phyloP scores from a whole-genome alignment of 2,797 vertebrate genomes.

The Cottoperca gobio region DNA sequence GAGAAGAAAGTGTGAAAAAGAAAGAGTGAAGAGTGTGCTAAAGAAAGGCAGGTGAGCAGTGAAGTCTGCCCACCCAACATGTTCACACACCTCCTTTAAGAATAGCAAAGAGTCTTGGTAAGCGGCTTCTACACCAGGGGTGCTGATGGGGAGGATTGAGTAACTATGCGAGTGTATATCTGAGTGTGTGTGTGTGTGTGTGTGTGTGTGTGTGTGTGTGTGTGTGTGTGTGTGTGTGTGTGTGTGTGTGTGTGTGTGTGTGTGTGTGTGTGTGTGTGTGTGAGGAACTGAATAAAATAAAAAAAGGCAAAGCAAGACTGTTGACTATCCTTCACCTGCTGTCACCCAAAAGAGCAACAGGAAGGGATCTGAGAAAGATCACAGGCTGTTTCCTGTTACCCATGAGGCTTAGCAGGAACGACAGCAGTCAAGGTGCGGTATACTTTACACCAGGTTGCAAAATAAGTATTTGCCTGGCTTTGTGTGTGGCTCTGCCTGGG shows the following conservation, averaged over 20 bases:
- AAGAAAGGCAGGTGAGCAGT: conserved; percentile 83
- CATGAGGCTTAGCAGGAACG: conserved; percentile 46
- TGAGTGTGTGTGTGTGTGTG: conserved; percentile 29
- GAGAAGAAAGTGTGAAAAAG: conserved; percentile 65
- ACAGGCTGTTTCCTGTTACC: conserved; percentile 62
- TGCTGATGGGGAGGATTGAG: conserved; percentile 64
- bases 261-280: conserved; percentile 20
- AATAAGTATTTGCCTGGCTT: conserved; percentile 49
- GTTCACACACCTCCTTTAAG: conserved; percentile 77
- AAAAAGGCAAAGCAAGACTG: conserved; percentile 47
- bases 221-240: not conserved
- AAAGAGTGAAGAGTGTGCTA: conserved; percentile 64
- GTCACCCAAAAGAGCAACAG: conserved; percentile 64
- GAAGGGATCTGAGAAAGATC: conserved; percentile 64
- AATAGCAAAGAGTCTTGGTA: conserved; percentile 73
- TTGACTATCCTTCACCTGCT: conserved; percentile 68
- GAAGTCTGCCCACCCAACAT: conserved; percentile 75
- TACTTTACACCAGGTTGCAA: conserved; percentile 67
- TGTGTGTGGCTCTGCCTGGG: conserved; percentile 40
- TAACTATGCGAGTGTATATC: conserved; percentile 33
- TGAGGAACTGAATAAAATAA: conserved; percentile 37
- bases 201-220: conserved; percentile 31
- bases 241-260: conserved; percentile 22
- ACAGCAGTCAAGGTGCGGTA: conserved; percentile 56
- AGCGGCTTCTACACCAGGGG: conserved; percentile 61